Evolutionary conservation across 2,797 vertebrate genomes (phyloP).

Genomic region (Balearica regulorum): DNA sequence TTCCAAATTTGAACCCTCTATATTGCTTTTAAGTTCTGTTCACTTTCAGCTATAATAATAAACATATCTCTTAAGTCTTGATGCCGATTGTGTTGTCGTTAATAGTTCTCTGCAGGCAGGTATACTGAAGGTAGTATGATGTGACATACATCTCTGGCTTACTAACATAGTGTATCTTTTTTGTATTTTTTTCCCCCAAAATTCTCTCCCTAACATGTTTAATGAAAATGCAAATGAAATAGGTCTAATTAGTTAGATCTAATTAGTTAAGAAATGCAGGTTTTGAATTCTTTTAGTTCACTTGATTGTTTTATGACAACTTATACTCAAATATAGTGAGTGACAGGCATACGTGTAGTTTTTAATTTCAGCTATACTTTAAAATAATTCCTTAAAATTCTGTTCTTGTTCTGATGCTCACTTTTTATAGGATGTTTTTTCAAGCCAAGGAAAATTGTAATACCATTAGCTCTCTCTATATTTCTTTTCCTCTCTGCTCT

Average conservation of each 20-base stretch:
- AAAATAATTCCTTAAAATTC: neutral
- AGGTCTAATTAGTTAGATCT: neutral
- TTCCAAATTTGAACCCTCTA: neutral
- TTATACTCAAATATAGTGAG: neutral
- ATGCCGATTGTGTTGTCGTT: neutral
- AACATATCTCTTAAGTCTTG: neutral
- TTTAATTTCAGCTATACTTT: neutral
- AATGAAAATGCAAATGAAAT: neutral
- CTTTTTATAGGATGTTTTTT: neutral
- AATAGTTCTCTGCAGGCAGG: neutral
- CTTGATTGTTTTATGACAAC: neutral
- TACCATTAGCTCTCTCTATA: neutral
- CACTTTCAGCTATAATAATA: neutral
- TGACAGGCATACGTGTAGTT: neutral
- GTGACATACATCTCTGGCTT: neutral
- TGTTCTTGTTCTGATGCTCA: neutral
- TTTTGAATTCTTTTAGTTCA: neutral
- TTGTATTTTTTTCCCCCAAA: rapidly evolving
- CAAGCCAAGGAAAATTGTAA: neutral
- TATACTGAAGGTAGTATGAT: neutral
- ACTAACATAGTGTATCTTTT: neutral
- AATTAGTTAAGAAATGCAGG: neutral
- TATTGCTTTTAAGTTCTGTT: neutral
- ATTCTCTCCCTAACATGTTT: neutral
- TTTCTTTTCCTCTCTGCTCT: neutral